Evolutionary conservation across 2,888 invertebrate genomes (phyloP).

Genomic region (Lamellibrachia columna): DNA sequence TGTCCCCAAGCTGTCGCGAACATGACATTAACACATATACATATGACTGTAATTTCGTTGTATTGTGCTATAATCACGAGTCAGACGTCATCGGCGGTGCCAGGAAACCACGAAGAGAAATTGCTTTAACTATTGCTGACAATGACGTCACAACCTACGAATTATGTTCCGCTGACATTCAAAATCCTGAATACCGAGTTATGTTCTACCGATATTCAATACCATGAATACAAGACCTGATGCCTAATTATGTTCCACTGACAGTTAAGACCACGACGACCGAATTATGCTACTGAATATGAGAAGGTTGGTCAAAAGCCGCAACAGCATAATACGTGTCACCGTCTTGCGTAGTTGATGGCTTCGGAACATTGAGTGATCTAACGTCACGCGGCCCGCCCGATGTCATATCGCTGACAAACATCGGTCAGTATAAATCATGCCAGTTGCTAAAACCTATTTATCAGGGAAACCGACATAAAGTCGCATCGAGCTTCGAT

Average conservation of each 20-base stretch:
- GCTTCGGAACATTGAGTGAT: not conserved
- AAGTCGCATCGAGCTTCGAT: not conserved
- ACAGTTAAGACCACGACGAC: not conserved
- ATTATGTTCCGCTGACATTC: slow-evolving; percentile 9
- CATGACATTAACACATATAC: not conserved
- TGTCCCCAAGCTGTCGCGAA: not conserved
- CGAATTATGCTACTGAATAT: not conserved
- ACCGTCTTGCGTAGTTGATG: not conserved
- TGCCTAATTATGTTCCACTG: not conserved
- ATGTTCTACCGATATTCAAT: not conserved
- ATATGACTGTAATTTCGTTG: not conserved
- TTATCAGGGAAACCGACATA: not conserved
- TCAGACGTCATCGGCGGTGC: not conserved
- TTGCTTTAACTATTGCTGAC: not conserved
- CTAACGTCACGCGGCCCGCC: not conserved
- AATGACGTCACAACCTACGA: not conserved
- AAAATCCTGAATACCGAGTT: not conserved
- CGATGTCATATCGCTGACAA: not conserved
- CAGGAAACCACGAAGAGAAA: not conserved
- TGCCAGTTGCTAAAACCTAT: not conserved
- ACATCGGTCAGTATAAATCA: not conserved
- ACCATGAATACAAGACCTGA: not conserved
- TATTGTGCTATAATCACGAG: not conserved
- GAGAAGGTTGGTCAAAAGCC: not conserved
- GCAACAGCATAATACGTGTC: not conserved